Evolutionary conservation across 2,888 invertebrate species (phyloP).

Genomic region (Atethmia centrago): DNA sequence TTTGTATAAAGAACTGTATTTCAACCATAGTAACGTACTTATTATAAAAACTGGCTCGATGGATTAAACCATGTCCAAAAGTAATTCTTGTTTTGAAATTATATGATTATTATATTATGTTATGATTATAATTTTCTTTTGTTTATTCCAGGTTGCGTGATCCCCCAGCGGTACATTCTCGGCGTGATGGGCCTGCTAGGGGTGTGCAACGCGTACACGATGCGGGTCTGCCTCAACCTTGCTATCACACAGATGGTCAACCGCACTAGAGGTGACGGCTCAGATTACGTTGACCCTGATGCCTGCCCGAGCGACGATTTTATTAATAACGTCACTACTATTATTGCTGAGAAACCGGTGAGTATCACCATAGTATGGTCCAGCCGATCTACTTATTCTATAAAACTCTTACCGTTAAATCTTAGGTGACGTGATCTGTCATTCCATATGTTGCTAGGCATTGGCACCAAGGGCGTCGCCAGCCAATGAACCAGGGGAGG

Average conservation of each 20-base stretch:
- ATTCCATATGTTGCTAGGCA: no score
- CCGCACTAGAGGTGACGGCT: constrained; percentile 63
- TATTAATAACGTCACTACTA: constrained; percentile 69
- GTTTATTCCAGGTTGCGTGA: constrained; percentile 87
- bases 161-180: constrained; percentile 93
- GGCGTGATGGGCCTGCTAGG: constrained; percentile 94
- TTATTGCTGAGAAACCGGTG: constrained; percentile 74
- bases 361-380: constrained; percentile 60
- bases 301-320: constrained; percentile 79
- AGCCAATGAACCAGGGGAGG: no score
- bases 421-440: no score
- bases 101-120: no score
- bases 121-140: neutral
- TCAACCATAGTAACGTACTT: no score
- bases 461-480: no score
- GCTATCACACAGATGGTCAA: constrained; percentile 93
- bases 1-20: no score
- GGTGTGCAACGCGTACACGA: constrained; percentile 93
- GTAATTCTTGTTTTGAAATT: no score
- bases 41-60: no score
- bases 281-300: constrained; percentile 71
- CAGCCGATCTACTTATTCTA: neutral
- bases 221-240: constrained; percentile 93
- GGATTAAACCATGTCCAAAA: no score
- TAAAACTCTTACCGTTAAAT: neutral